These are phyloP conservation scores for Cephus pulcher DNA, from an alignment of 2,888 invertebrate species.

Conservation along the genomic window DNA sequence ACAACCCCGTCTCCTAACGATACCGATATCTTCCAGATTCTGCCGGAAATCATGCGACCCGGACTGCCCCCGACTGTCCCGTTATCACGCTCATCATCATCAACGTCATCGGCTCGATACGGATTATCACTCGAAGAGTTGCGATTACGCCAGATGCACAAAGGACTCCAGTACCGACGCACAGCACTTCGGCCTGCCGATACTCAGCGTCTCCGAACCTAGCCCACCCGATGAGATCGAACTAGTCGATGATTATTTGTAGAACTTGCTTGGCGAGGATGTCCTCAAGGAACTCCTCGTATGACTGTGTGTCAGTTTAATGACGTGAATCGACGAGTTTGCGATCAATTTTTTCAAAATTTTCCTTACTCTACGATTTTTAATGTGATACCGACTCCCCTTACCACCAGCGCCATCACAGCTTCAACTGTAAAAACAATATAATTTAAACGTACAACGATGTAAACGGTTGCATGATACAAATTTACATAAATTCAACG, in stretches of 20 bases:
- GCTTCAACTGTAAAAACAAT: too few species aligned
- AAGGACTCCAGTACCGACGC: constrained; percentile 59
- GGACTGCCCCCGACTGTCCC: constrained; percentile 36
- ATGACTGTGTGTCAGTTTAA: constrained; percentile 23
- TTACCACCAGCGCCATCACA: too few species aligned
- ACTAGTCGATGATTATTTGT: constrained; percentile 74
- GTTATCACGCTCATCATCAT: constrained; percentile 58
- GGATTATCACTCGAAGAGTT: constrained; percentile 69
- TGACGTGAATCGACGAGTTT: background rate
- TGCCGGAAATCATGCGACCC: constrained; percentile 55
- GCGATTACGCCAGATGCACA: constrained; percentile 60
- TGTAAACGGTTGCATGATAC: too few species aligned
- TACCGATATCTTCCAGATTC: constrained; percentile 36
- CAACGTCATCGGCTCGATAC: constrained; percentile 67
- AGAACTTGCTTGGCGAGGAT: constrained; percentile 65
- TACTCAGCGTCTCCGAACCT: constrained; percentile 83
- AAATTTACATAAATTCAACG: too few species aligned
- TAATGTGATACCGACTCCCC: too few species aligned
- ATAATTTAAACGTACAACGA: too few species aligned
- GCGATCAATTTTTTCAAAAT: too few species aligned
- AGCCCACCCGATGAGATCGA: constrained; percentile 80
- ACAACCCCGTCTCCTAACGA: too few species aligned
- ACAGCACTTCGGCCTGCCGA: constrained; percentile 78
- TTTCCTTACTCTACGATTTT: too few species aligned
- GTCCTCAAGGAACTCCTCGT: constrained; percentile 64